Evolutionary conservation across 2,888 invertebrate species (phyloP).

Genomic region (Ectemnius continuus): DNA sequence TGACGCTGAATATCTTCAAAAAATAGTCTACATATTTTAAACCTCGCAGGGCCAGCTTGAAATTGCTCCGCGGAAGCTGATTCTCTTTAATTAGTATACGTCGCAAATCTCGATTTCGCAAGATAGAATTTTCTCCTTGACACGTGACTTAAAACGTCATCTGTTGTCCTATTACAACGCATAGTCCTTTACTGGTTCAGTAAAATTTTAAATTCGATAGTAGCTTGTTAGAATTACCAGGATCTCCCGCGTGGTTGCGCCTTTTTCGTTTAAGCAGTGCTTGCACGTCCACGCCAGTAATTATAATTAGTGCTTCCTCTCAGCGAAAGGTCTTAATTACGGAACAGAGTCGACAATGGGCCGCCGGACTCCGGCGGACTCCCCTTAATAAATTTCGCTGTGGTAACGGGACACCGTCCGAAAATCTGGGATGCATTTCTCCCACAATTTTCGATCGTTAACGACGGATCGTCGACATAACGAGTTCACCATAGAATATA

Average conservation of each 20-base stretch:
- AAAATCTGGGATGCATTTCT: constrained; percentile 40
- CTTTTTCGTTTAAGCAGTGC: constrained; percentile 5
- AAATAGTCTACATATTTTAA: no score
- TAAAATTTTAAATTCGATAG: no score
- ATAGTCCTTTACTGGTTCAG: no score
- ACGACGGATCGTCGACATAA: constrained; percentile 32
- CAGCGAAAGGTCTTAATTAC: constrained; percentile 66
- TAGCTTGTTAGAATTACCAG: no score
- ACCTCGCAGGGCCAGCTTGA: no score
- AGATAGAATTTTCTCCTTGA: constrained; percentile 26
- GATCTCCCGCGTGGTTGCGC: constrained; percentile 14
- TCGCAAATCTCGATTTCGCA: constrained; percentile 46
- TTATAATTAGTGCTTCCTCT: constrained; percentile 61
- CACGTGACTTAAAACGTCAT: no score
- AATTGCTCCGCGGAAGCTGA: constrained; percentile 7
- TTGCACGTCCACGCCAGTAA: constrained; percentile 51
- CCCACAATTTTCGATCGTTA: constrained; percentile 55
- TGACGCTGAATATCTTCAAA: no score
- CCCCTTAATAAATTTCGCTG: constrained; percentile 56
- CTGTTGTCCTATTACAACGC: no score
- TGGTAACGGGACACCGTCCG: constrained; percentile 51
- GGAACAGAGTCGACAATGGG: constrained; percentile 53
- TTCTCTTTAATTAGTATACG: constrained; percentile 42
- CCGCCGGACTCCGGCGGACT: constrained; percentile 20
- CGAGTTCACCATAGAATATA: constrained; percentile 30